Conservation (phyloP, 2,888 invertebrate species). For the Melinaea marsaeus region DNA sequence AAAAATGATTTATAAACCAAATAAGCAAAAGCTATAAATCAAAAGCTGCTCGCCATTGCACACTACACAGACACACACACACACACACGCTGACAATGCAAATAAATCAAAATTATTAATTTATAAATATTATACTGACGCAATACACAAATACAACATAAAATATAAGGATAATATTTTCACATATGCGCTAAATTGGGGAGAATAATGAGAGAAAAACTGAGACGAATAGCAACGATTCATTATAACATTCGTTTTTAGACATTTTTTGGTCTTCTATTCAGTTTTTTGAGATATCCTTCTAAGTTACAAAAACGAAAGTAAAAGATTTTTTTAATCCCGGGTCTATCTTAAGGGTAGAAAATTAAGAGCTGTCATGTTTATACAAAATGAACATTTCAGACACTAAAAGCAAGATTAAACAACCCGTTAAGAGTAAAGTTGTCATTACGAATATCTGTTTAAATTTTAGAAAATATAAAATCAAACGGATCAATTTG, state of each 20-base stretch:
- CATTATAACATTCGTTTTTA: constrained; percentile 20
- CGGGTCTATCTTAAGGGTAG: constrained; percentile 16
- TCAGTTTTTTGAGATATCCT: constrained; percentile 11
- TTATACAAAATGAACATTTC: constrained; percentile 11
- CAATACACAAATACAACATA: too few species aligned
- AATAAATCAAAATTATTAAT: too few species aligned
- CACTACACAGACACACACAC: too few species aligned
- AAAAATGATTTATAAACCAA: constrained; percentile 57
- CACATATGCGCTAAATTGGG: constrained; percentile 11
- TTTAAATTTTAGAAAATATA: neutral
- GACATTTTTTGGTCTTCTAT: neutral
- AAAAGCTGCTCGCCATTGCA: constrained; percentile 32
- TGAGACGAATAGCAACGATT: constrained; percentile 21
- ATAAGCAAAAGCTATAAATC: constrained; percentile 64
- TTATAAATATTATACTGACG: too few species aligned
- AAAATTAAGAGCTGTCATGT: constrained; percentile 20
- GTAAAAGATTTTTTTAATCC: constrained; percentile 20
- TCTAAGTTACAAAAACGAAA: constrained; percentile 13
- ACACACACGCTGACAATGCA: too few species aligned
- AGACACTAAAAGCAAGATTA: constrained; percentile 12
- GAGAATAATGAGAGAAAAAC: constrained; percentile 12
- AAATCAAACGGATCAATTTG: neutral
- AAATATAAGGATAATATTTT: constrained; percentile 9
- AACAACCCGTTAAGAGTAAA: constrained; percentile 6
- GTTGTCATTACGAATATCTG: neutral